Evolutionary conservation across 2,888 invertebrate species (phyloP), one percentile per base, ranked within the genome.

Genomic region (Drosophila imparisetae): DNA sequence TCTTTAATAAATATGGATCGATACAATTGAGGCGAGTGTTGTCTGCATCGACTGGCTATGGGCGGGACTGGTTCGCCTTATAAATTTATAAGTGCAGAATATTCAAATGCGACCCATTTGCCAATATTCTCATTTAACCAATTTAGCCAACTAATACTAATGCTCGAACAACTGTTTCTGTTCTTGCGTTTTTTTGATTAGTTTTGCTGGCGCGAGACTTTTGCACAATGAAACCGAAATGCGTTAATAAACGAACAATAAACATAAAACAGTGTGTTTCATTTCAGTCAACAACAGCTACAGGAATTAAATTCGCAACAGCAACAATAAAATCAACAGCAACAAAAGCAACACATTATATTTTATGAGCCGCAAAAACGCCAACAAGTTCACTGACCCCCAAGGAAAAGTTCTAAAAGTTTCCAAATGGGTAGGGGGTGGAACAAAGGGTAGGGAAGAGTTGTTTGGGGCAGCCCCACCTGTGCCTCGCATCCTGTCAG

Each of bases 291-390:
- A 84, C 74, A 64, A 70, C 80, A 65, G 75, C 64, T 65, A 74
- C 54, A 60, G 42, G 66, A 67, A 83, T 83, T 73, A 83, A 80
- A 69, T 53, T 57, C 45, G 30, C 42, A 55, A 55, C 29, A 42
- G 18, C 30, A 50, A 24, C 49, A 62, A 52, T 48, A 36, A 54
- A n/a, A 29, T 45, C 21, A 55, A 34, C 42, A 42, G 30, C 40
- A 66, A 55, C 58, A 40, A 57, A 15, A 34, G 8, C 29, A 57
- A 50, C 53, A 73, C 72, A 80, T 80, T 72, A 80, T 72, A 70
- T 75, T 71, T 84, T 80, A 87, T 70, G 83, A 71, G 88, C 70
- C 61, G 80, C 88, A 85, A 72, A 80, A 87, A 75, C 79, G 85
- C 75, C 82, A 73, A 72, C 57, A 66, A 72, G 88, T 87, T 84